Evolutionary conservation across 2,888 invertebrate genomes (phyloP), one percentile per base, ranked within the genome.

Genomic region (Boloria selene): DNA sequence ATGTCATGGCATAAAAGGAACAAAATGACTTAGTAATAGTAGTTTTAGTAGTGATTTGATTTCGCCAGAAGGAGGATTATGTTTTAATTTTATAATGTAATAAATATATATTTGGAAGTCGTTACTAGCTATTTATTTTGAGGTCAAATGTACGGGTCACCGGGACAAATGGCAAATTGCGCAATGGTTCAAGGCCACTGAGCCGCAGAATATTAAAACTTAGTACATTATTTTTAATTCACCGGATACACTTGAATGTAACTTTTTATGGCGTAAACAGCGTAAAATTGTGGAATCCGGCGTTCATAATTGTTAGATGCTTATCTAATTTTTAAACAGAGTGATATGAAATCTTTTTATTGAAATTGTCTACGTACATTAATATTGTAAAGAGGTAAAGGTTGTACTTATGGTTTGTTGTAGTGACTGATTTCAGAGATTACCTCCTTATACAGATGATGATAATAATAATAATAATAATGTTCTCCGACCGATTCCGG

Each of bases 121-220:
- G 18, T 64, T 31, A 52, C 52, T 52, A 64, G 52, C 14, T 53
- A 31, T 53, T 52, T 53, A 52, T 52, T 64, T 52, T 64, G 58
- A 61, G 50, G 62, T 63, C 49, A 18, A 42, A 13, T 65, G 49
- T 38, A 13, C 44, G 51, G 31, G 31, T 52, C 54, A 47, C 45
- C 49, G 45, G 67, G 56, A 63, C 56, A 64, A 65, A 66, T 63
- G 51, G 62, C 75, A 31, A 59, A 55, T 86, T 86, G 79, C 84
- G 84, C 83, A 86, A 88, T 75, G 79, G 88, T 87, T 90, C 90
- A 90, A 90, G 88, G 90, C 77, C 83, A 82, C 77, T 75, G 78
- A 72, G 69, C 56, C 61, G 59, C 56, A 42, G 67, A 66, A 71
- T 65, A 71, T 68, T 54, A 65, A 67, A 63, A 61, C 61, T 56